A percentile compares a stretch with the other conserved stretches of the same genome.
Conservation (phyloP, 2,888 invertebrate genomes). For the Chymomyza procnemis region DNA sequence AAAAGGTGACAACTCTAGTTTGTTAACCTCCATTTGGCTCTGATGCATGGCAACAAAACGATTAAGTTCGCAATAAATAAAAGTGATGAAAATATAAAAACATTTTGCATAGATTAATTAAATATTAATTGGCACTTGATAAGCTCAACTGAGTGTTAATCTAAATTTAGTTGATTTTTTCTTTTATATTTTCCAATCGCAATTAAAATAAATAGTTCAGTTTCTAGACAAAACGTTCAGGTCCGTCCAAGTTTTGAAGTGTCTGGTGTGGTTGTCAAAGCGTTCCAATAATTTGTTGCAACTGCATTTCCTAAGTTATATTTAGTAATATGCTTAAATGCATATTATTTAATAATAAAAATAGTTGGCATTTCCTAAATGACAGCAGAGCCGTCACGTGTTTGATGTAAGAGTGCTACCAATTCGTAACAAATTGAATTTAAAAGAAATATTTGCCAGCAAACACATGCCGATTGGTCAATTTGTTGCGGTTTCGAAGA, state of each 20-base stretch:
- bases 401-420: background rate
- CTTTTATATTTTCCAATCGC: background rate
- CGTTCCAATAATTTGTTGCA: background rate
- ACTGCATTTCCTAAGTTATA: background rate
- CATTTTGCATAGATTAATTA: conserved; percentile 59
- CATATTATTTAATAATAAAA: no score
- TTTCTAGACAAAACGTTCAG: background rate
- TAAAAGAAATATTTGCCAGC: background rate
- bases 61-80: conserved; percentile 21
- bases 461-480: no score
- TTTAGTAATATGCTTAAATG: background rate
- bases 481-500: no score
- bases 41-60: conserved; percentile 29
- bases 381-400: background rate
- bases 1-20: background rate
- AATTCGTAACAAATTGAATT: background rate
- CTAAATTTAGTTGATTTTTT: background rate
- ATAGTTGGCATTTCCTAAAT: background rate
- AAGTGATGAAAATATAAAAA: background rate
- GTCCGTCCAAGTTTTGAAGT: background rate
- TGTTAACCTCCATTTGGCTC: conserved; percentile 46
- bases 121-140: conserved; percentile 74
- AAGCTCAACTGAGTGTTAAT: conserved; percentile 34
- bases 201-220: background rate
- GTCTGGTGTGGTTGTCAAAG: background rate